Base-by-base conservation (phyloP, 92 coral and sea anemone species). In the Porites divaricata region DNA sequence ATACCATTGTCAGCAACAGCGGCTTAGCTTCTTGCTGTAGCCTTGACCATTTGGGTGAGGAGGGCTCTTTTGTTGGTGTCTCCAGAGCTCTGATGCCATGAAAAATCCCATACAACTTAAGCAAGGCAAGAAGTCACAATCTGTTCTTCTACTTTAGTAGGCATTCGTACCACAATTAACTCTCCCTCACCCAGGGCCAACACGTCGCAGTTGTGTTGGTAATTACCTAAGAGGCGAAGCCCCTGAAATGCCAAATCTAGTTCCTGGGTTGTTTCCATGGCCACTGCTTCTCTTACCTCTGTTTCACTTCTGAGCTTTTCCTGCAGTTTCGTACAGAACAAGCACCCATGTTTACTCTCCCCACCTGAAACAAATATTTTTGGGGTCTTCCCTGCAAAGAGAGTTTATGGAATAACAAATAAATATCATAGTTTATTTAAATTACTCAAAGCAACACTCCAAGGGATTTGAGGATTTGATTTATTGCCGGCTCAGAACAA, bases 31-130 rank as follows among this genome's bases (percentile, higher is more conserved):
- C 20, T 74, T 70, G 21, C 63, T 78, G 54, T 77, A n/a, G 8
- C 0, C 17, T 49, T 41, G 14, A 8, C 4, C 10, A 26, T 17
- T 8, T 51, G 21, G 78, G 11, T 51, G 21, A 63, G 11, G 49
- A 0, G 45, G 64, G 10, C 75, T 17, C 26, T 4, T n/a, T 28
- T 28, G 35, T 28, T 1, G 35, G 25, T 88, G 90, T 1, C 90
- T 65, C 90, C 88, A 88, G 6, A 92, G 80, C 9, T 88, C 91
- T 28, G 0, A 23, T 67, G 17, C 26, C 77, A 16, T 68, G 63
- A 88, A 88, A 64, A 92, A 85, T 0, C 88, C 90, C 14, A 74
- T 71, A 49, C 91, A 88, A 26, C 77, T 69, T 9, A 54, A 45
- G 63, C 92, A 92, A 0, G 88, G 92, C 17, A 81, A 49, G 41